Evolutionary conservation across 2,797 vertebrate genomes (phyloP), one percentile per base, ranked within the genome.

Genomic region (Clarias laeviceps): DNA sequence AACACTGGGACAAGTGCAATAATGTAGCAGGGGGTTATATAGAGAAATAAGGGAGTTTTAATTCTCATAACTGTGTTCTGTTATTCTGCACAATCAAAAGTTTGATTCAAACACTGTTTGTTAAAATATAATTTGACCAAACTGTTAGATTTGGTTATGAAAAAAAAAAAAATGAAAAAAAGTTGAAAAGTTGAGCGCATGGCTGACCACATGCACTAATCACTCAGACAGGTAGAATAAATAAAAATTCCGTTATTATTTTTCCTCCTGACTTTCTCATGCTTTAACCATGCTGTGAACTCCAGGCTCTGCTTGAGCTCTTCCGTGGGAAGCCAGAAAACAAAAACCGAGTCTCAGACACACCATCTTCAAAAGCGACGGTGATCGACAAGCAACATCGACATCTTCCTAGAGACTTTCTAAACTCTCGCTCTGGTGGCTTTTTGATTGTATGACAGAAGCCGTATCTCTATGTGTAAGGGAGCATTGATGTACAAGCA

Each of bases 401-500:
- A 79, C 57, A 40, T 62, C 24, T 40, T 45, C 32, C 22, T 62
- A 40, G 4, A 80, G 24, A 62, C 18, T 7, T 62, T 27, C 22
- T 40, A 1, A 45, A 20, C 6, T 64, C 22, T 27, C 24, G 8
- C 22, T 11, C 57, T 62, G 50, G 56, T 15, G 32, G 32, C 18
- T 79, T 79, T 5, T 79, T 79, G 32, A 40, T 7, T 62, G 22
- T 40, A 59, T 37, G 56, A 40, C 81, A 72, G 68, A 61, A 72
- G 22, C 68, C 29, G 54, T 74, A 84, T 80, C 69, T 15, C 29
- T 69, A 32, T 69, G 56, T 65, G 59, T 84, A 68, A 68, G n/a
- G 15, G 62, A 61, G 78, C 37, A 78, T 68, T 24, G 20, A 82
- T 54, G 64, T 80, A 77, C 37, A 57, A 73, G 3, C 5, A 64